A percentile compares a stretch with the other conserved stretches of the same genome.
phyloP scores from a whole-genome alignment of 2,113 vertebrate species.

The Hemichromis elongatus region DNA sequence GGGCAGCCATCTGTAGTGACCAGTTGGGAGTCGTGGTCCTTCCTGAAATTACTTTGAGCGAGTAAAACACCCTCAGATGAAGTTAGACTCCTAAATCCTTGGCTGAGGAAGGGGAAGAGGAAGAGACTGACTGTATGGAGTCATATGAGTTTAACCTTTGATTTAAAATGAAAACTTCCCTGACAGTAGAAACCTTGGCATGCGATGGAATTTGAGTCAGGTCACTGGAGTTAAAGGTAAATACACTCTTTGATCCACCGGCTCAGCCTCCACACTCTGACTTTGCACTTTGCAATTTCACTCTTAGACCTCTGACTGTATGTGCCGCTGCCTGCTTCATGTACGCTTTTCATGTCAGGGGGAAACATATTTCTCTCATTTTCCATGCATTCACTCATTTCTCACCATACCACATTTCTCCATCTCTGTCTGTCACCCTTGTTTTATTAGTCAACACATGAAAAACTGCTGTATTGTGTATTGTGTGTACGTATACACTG shows the following conservation, averaged over 20 bases:
- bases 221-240: constrained; percentile 47
- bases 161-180: constrained; percentile 23
- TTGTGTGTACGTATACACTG: not conserved
- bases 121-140: not conserved
- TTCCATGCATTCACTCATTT: not conserved
- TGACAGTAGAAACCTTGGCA: not conserved
- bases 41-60: not conserved
- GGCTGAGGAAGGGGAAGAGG: not conserved
- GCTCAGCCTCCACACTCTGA: constrained; percentile 32
- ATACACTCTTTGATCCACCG: constrained; percentile 54
- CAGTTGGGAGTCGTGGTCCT: not conserved
- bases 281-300: constrained; percentile 29
- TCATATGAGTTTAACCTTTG: constrained; percentile 29
- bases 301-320: constrained; percentile 17
- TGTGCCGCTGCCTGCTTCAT: not conserved
- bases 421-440: not conserved
- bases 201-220: constrained; percentile 7
- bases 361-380: not conserved
- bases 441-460: not conserved
- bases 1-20: accelerated
- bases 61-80: not conserved
- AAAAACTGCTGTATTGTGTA: not conserved
- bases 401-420: not conserved
- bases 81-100: not conserved
- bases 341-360: constrained; percentile 9